Evolutionary conservation across 1,140 invertebrate species (phyloP).

Genomic region (Brevipalpus yothersi): DNA sequence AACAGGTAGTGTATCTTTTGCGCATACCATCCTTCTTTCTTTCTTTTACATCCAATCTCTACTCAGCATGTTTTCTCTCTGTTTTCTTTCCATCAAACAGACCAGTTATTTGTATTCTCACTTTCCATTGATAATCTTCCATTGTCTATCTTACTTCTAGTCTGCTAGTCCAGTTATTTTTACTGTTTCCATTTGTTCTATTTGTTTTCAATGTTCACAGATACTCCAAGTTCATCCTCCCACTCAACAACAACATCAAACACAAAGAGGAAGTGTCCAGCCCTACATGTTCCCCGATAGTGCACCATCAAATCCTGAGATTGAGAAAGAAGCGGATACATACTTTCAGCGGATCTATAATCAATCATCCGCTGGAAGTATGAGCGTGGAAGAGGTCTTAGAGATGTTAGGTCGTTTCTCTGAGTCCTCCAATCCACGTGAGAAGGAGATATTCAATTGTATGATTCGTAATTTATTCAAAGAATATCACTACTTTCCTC

Average conservation of each 20-base stretch:
- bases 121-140: neutral
- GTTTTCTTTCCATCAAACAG: no score
- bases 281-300: constrained; percentile 36
- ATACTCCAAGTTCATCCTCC: neutral
- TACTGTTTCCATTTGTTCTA: neutral
- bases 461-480: constrained; percentile 95
- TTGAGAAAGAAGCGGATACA: constrained; percentile 91
- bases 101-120: no score
- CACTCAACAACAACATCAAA: neutral
- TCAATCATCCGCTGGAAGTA: constrained; percentile 69
- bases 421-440: constrained; percentile 60
- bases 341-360: constrained; percentile 97
- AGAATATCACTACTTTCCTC: constrained; percentile 91
- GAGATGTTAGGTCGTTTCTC: constrained; percentile 73
- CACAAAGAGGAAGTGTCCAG: neutral
- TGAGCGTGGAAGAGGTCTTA: constrained; percentile 71
- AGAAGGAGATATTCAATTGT: constrained; percentile 78
- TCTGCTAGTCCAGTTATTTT: no score
- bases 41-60: neutral
- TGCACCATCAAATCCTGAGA: constrained; percentile 60
- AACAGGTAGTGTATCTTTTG: neutral
- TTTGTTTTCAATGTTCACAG: neutral
- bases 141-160: neutral
- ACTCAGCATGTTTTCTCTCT: no score
- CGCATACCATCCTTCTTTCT: neutral